Evolutionary conservation across 1,140 invertebrate genomes (phyloP), one percentile per base, ranked within the genome.

Genomic region (Drosophila pseudoobscura): DNA sequence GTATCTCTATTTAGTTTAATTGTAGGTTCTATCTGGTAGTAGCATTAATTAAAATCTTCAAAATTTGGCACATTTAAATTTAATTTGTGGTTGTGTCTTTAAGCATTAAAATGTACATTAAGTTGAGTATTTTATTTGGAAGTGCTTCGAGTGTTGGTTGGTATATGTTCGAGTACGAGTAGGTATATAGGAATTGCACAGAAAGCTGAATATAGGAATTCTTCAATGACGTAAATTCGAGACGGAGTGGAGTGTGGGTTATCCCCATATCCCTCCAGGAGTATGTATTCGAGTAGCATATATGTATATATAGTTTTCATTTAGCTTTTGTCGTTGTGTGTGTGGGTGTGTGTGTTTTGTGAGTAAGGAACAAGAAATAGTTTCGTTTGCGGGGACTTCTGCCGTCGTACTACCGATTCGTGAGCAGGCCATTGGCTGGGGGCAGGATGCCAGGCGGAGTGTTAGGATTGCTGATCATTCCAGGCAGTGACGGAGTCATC

Each of bases 41-140:
- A 66, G 62, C 35, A 49, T 45, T 66, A 53, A 64, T 75, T 60
- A 71, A 71, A 71, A 71, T 71, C 68, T 47, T 75, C 71, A 74
- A 62, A 83, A 88, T 88, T 88, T 88, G 83, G 83, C 83, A 88
- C 83, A 88, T 88, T 89, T 83, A 88, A 88, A 88, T 83, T 88
- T 87, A 87, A 83, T 69, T 83, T 76, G 63, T 66, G 60, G 69
- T 45, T 80, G 39, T 58, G 52, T 75, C 43, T 75, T 46, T 50
- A 46, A 41, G 53, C 39, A 44, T 54, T 72, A 76, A 71, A 71
- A 71, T 84, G 59, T 83, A 75, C 63, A 75, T 63, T 57, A 58
- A 61, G 53, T 87, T 85, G 78, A 88, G 83, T 88, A 83, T 88
- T 76, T 52, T 66, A 70, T 87, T 79, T 88, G 84, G 72, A 82